Conservation (phyloP, 2,797 vertebrate genomes). For the Xiphorhynchus erythropygius region DNA sequence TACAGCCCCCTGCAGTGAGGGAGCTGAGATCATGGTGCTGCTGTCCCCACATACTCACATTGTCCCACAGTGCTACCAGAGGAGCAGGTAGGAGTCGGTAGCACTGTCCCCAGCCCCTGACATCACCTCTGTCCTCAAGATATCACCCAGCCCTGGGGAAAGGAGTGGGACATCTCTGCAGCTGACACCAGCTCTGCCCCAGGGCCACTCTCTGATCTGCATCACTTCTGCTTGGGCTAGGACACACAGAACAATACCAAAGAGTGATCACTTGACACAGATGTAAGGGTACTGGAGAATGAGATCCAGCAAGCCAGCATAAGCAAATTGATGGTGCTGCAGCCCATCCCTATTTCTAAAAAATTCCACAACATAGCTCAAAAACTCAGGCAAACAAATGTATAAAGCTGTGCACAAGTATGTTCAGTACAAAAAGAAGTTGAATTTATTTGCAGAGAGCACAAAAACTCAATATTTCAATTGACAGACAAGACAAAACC, state of each 20-base stretch:
- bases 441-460: background rate
- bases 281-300: background rate
- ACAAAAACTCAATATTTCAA: background rate
- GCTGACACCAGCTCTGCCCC: background rate
- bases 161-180: background rate
- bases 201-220: background rate
- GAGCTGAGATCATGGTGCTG: background rate
- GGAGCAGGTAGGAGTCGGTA: background rate
- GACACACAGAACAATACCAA: background rate
- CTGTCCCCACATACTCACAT: background rate
- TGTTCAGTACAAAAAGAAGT: background rate
- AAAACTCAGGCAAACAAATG: background rate
- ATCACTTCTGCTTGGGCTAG: background rate
- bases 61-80: background rate
- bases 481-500: background rate
- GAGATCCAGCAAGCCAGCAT: background rate
- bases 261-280: background rate
- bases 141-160: rapidly evolving
- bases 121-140: rapidly evolving
- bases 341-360: background rate
- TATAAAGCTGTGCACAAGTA: background rate
- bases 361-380: background rate
- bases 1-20: background rate
- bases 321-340: background rate
- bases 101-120: background rate